These are phyloP conservation scores for Andrena haemorrhoa DNA, from an alignment of 2,888 invertebrate genomes.

Conservation along the genomic window DNA sequence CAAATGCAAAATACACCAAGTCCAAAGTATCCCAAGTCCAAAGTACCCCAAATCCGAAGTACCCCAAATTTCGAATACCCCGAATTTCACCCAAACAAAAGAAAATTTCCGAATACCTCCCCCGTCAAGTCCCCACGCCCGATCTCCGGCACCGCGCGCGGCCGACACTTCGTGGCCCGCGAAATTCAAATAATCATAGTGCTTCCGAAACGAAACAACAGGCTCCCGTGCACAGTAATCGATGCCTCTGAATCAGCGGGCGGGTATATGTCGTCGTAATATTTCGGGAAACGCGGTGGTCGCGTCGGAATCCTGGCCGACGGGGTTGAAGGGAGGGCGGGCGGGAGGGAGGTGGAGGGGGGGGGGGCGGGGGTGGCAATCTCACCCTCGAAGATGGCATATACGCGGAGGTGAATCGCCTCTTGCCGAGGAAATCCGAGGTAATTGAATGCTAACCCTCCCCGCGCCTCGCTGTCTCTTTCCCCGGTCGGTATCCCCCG, in stretches of 20 bases:
- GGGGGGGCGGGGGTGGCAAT: slow-evolving; percentile 71
- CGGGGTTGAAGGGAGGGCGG: no score
- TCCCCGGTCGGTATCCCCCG: neutral
- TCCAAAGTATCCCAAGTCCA: no score
- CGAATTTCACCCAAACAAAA: neutral
- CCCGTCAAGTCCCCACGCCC: neutral
- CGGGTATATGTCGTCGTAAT: slow-evolving; percentile 74
- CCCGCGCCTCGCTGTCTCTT: slow-evolving; percentile 62
- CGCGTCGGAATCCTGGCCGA: slow-evolving; percentile 65
- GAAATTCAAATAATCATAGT: neutral
- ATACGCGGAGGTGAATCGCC: slow-evolving; percentile 80
- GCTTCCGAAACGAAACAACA: slow-evolving; percentile 37
- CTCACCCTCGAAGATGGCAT: slow-evolving; percentile 78
- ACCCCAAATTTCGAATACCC: no score
- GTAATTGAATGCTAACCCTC: slow-evolving; percentile 83
- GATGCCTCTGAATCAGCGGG: slow-evolving; percentile 65
- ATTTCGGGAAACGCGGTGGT: slow-evolving; percentile 76
- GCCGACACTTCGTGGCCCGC: neutral
- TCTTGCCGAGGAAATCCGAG: slow-evolving; percentile 83
- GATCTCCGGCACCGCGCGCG: neutral
- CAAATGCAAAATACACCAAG: no score
- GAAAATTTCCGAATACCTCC: neutral
- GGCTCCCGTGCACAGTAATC: slow-evolving; percentile 33
- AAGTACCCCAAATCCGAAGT: no score
- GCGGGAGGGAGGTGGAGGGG: neutral